Evolutionary conservation across 1,140 invertebrate species (phyloP).

Genomic region (Heliconius eleuchia): DNA sequence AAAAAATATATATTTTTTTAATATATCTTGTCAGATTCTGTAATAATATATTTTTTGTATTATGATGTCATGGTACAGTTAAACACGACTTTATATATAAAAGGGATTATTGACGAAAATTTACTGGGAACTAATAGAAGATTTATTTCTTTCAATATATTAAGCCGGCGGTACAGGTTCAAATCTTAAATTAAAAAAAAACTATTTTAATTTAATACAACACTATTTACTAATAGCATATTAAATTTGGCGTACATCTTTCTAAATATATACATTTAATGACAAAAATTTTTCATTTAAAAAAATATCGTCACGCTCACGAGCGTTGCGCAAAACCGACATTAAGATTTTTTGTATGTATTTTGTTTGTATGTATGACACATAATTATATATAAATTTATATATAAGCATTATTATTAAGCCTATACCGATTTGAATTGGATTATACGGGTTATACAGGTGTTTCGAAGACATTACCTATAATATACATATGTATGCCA

Average conservation of each 20-base stretch:
- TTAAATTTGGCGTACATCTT: constrained; percentile 4
- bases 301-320: neutral
- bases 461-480: neutral
- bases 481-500: neutral
- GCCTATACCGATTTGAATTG: neutral
- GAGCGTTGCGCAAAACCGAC: neutral
- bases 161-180: neutral
- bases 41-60: too few species aligned
- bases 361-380: constrained; percentile 5
- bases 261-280: constrained; percentile 9
- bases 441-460: neutral
- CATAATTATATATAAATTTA: neutral
- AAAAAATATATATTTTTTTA: too few species aligned
- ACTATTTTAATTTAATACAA: neutral
- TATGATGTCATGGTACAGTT: neutral
- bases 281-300: neutral
- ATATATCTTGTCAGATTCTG: too few species aligned
- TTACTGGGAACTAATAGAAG: neutral
- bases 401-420: constrained; percentile 10
- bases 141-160: too few species aligned
- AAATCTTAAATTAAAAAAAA: neutral
- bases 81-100: neutral
- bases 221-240: neutral
- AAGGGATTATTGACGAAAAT: neutral
- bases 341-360: neutral